phyloP scores from a whole-genome alignment of 2,113 vertebrate species.

The Gymnogyps californianus region DNA sequence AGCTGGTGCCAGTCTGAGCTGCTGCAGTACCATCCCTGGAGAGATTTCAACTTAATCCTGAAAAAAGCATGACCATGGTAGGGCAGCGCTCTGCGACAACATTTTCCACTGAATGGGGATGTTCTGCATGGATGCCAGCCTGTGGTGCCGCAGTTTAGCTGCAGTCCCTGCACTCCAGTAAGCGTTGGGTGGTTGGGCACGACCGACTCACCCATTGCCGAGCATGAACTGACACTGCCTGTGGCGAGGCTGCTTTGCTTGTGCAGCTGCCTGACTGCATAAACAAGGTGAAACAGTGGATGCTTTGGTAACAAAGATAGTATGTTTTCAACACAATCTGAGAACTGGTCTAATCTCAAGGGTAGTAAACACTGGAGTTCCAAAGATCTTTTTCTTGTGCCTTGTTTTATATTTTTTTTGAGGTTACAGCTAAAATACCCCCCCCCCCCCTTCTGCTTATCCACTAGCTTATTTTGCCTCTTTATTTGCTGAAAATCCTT shows the following conservation, averaged over 20 bases:
- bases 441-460: neutral
- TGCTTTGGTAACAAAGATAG: neutral
- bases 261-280: too few species aligned
- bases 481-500: neutral
- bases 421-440: neutral
- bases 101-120: neutral
- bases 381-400: neutral
- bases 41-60: neutral
- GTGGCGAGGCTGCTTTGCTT: rapidly evolving
- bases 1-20: neutral
- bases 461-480: neutral
- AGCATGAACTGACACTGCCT: neutral
- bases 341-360: neutral
- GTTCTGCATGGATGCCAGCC: neutral
- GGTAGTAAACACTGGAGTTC: neutral
- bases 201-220: too few species aligned
- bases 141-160: neutral
- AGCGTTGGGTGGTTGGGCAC: neutral
- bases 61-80: rapidly evolving
- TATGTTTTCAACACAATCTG: neutral
- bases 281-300: neutral
- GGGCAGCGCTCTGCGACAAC: neutral
- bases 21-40: neutral
- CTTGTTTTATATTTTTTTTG: neutral
- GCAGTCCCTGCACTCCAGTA: neutral